Conservation (phyloP, 2,888 invertebrate genomes). For the Monochamus alternatus region DNA sequence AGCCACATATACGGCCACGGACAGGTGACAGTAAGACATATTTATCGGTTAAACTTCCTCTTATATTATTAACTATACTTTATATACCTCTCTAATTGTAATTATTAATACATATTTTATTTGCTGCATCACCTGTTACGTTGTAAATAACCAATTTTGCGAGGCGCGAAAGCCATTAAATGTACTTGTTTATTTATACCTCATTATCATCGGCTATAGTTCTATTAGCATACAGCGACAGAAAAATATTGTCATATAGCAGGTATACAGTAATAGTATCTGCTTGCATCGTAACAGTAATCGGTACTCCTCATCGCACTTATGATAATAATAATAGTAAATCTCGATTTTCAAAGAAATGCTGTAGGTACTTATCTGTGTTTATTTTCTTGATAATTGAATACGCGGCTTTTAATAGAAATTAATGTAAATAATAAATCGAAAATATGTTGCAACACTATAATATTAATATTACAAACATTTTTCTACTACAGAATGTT, state of each 20-base stretch:
- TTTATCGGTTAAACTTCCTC: slow-evolving; percentile 45
- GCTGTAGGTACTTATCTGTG: no score
- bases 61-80: slow-evolving; percentile 37
- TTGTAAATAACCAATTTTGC: slow-evolving; percentile 32
- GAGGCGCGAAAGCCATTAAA: slow-evolving; percentile 32
- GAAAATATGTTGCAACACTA: no score
- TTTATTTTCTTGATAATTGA: no score
- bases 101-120: slow-evolving; percentile 41
- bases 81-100: slow-evolving; percentile 28
- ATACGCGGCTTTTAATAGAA: no score
- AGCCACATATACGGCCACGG: slow-evolving; percentile 32
- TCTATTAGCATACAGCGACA: not conserved
- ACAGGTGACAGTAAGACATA: slow-evolving; percentile 44
- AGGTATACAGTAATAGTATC: not conserved
- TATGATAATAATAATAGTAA: no score
- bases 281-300: not conserved
- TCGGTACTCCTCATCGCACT: no score
- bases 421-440: no score
- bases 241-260: not conserved
- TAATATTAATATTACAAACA: no score
- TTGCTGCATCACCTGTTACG: slow-evolving; percentile 40
- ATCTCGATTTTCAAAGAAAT: no score
- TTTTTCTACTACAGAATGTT: no score
- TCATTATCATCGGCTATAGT: slow-evolving; percentile 28
- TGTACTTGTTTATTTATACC: slow-evolving; percentile 27